phyloP scores from a whole-genome alignment of 2,888 invertebrate genomes.

The Griposia aprilina region DNA sequence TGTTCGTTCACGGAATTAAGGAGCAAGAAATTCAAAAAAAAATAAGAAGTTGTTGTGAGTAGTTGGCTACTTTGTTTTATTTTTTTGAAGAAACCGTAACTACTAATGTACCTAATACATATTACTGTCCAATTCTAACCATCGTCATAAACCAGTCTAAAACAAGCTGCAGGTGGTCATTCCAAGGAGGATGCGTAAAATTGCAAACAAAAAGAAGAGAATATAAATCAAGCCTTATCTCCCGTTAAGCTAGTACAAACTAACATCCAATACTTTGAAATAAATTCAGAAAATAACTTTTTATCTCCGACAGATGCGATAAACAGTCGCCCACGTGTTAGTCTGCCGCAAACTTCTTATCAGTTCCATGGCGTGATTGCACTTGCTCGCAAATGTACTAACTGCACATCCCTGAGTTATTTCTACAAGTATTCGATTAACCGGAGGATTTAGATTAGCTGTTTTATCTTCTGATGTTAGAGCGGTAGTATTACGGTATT shows the following conservation, averaged over 20 bases:
- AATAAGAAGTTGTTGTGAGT: neutral
- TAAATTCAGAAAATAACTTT: slow-evolving; percentile 58
- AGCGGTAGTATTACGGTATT: slow-evolving; percentile 14
- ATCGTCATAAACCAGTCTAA: too few species aligned
- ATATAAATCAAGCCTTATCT: slow-evolving; percentile 43
- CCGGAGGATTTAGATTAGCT: slow-evolving; percentile 26
- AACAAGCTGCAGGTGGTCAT: slow-evolving; percentile 1
- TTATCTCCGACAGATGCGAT: slow-evolving; percentile 59
- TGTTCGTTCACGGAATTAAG: neutral
- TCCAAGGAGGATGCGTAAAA: slow-evolving; percentile 25
- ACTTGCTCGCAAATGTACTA: slow-evolving; percentile 57
- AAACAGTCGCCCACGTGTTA: slow-evolving; percentile 59
- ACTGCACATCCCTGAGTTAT: slow-evolving; percentile 48
- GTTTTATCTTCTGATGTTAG: slow-evolving; percentile 31
- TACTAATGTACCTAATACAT: slow-evolving; percentile 7
- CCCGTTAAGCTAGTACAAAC: slow-evolving; percentile 44
- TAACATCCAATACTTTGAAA: slow-evolving; percentile 49
- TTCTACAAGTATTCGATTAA: slow-evolving; percentile 43
- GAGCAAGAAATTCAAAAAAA: slow-evolving; percentile 5
- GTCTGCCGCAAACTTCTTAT: slow-evolving; percentile 53
- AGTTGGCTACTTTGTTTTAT: neutral
- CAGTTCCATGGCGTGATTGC: slow-evolving; percentile 55
- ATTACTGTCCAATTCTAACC: neutral
- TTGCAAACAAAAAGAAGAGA: slow-evolving; percentile 1
- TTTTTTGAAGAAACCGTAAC: neutral